Percentiles rank a stretch among this genome's conserved stretches.
Evolutionary conservation across 2,797 vertebrate species (phyloP).

Genomic region (Dendrocincla fuliginosa): DNA sequence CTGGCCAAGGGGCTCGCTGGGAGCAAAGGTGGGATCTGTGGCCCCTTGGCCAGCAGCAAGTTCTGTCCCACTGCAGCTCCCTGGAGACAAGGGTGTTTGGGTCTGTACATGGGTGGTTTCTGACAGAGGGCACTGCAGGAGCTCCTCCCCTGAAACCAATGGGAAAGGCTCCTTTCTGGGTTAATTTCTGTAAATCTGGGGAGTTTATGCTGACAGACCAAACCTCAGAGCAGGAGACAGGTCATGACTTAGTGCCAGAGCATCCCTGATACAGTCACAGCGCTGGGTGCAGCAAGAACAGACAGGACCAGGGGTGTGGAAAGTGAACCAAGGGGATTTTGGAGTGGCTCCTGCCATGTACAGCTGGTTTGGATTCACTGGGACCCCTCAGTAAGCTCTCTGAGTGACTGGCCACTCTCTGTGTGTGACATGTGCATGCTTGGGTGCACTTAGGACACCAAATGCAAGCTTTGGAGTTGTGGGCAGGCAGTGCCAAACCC

Average conservation of each 20-base stretch:
- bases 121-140: background rate
- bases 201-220: background rate
- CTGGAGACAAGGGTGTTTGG: background rate
- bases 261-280: background rate
- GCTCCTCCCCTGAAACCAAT: background rate
- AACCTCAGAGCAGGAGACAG: background rate
- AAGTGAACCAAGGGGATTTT: background rate
- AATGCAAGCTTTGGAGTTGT: background rate
- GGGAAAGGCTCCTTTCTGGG: background rate
- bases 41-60: background rate
- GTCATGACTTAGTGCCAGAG: background rate
- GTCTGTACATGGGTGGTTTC: background rate
- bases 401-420: background rate
- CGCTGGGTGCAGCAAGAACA: background rate
- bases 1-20: background rate
- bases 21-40: background rate
- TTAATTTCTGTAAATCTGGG: background rate
- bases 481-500: background rate
- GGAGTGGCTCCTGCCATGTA: background rate
- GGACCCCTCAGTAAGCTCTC: background rate
- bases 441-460: accelerated
- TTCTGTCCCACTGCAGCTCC: background rate
- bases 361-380: background rate
- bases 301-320: background rate
- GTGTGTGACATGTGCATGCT: no score